These are phyloP conservation scores for Agonopterix arenella DNA, from an alignment of 2,888 invertebrate genomes.

Conservation along the genomic window DNA sequence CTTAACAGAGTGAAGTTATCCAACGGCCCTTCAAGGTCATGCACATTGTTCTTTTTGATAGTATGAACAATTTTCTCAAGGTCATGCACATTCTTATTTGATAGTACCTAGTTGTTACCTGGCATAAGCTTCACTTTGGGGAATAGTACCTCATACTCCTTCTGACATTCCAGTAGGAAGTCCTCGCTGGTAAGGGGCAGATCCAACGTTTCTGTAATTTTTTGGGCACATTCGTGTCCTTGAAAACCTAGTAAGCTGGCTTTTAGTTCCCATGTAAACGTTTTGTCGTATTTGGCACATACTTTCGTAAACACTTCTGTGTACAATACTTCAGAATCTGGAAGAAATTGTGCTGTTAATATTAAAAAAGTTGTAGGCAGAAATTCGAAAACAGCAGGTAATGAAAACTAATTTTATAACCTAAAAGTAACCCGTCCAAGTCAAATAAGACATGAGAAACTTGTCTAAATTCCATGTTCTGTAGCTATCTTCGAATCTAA, in stretches of 20 bases:
- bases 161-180: conserved; percentile 75
- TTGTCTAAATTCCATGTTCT: conserved; percentile 47
- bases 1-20: too few relatives aligned
- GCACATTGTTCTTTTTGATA: too few relatives aligned
- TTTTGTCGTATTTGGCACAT: conserved; percentile 81
- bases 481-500: too few relatives aligned
- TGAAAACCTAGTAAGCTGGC: conserved; percentile 81
- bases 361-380: neutral
- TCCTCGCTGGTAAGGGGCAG: conserved; percentile 81
- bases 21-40: too few relatives aligned
- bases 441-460: conserved; percentile 79
- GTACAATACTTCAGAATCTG: conserved; percentile 90
- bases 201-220: conserved; percentile 75
- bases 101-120: conserved; percentile 71
- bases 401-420: conserved; percentile 33
- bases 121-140: conserved; percentile 80
- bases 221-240: conserved; percentile 78
- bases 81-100: too few relatives aligned
- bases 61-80: too few relatives aligned
- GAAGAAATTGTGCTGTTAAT: conserved; percentile 14
- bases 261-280: conserved; percentile 89
- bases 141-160: conserved; percentile 76
- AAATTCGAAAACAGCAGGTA: neutral
- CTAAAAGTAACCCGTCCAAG: conserved; percentile 76
- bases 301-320: conserved; percentile 82